Evolutionary conservation across 2,797 vertebrate genomes (phyloP), one percentile per base, ranked within the genome.

Genomic region (Fratercula arctica): DNA sequence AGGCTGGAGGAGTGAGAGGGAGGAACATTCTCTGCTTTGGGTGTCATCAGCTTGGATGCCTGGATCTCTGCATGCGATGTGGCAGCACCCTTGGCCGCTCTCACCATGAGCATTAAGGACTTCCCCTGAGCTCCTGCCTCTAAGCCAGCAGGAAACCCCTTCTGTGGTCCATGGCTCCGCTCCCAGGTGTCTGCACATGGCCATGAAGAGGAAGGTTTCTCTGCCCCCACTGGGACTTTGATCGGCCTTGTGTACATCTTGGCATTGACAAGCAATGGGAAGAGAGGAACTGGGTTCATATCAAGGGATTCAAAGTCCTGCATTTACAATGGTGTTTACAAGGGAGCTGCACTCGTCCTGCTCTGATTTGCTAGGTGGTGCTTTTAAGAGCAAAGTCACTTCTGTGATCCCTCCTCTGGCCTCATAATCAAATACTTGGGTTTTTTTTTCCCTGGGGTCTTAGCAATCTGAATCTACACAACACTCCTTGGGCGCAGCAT

Each of bases 111-210:
- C 50, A 20, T 59, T 43, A 67, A 78, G 13, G 92, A 51, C 35
- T 78, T 91, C n/a, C 31, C 66, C 54, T 16, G 24, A 28, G 26
- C 17, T 26, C 39, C 50, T 11, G 12, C 63, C 41, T 29, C 59
- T 67, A 50, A 67, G 45, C 16, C 60, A 56, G 67, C 35, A 67
- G 53, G 13, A 56, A 73, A 28, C 9, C 43, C 19, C 41, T 78
- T 48, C 67, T 61, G 41, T 14, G 17, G 37, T 17, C 48, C 33
- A 10, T 7, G 21, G 33, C 48, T 63, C 50, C 2, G 3, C n/a
- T 70, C 31, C 24, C 2, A 0, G 21, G 14, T 1, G 0, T 45
- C 80, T 84, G 35, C 1, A 0, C 0, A 0, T 0, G 0, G 67
- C n/a, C 2, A 0, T 9, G 35, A 61, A 37, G 29, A 54, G 33